Base-by-base conservation (phyloP, 2,888 invertebrate genomes). In the Patella depressa region DNA sequence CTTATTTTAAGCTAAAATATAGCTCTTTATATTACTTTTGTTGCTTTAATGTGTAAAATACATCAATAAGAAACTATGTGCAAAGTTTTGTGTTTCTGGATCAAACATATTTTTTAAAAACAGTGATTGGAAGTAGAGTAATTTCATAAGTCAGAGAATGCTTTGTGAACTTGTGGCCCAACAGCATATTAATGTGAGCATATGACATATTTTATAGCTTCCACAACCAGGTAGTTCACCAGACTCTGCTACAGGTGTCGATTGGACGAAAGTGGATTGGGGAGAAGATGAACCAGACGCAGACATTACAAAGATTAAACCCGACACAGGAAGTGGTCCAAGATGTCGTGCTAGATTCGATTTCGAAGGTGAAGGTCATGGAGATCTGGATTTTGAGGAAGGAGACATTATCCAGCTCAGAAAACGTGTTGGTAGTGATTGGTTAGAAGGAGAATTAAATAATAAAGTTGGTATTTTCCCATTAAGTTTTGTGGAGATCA, bases 401-500 rank as follows among this genome's bases (percentile, higher is more conserved):
- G 90, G 89, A 7, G 90, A 89, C 73, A 82, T 88, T 15, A 89
- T 90, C 45, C 77, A 78, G 53, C 74, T 89, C 57, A 11, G 86
- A 17, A 85, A 84, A 14, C 80, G 82, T 45, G 84, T 87, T 5
- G 88, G 87, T 4, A 80, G 81, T n/a, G 90, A 90, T 59, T 90
- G 90, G 90, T 75, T 89, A 78, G 84, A 81, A 75, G 90, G 90
- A 65, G 85, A 88, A 76, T 76, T 87, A 17, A 79, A 85, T 83
- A 88, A 86, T 3, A 81, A 77, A 12, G 81, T 80, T 17, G 91
- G 91, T 14, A 90, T 92, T 83, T 92, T 92, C 85, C 92, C 92
- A 9, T 84, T 90, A 71, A 87, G 91, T 1, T 92, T 91, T 88
- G 92, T 92, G 2, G 92, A 92, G 72, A 81, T 88, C 7, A 85